Base-by-base conservation (phyloP, 2,888 invertebrate genomes). In the Protodeltote pygarga region DNA sequence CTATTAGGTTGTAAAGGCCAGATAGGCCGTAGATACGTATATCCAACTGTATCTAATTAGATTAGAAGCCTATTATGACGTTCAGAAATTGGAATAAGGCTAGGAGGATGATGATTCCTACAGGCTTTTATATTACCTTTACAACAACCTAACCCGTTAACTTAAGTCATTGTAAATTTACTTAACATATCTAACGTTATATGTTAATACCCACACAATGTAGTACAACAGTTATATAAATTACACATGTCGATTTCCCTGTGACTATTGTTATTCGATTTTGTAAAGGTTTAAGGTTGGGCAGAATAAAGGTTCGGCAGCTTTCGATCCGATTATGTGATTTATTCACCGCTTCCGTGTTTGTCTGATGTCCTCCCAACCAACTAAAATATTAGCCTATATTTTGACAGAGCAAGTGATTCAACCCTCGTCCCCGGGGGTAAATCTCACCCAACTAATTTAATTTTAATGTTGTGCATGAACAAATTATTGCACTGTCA, bases 401-500 rank as follows among this genome's bases (percentile, higher is more conserved):
- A 85, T 89, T 87, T 84, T 87, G 85, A 87, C 85, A 85, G 76
- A 66, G 68, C 70, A 79, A 80, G 77, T 78, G 79, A 80, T 82
- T 75, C 77, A 70, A 78, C 83, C 83, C 81, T 80, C 78, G 52
- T 58, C 71, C 72, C 67, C 50, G 54, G 70, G 73, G 80, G 79
- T 73, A 77, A 80, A 83, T 85, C 83, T 80, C 82, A 68, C 80
- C 76, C 69, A 69, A 81, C 83, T 87, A 87, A 88, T 87, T 87
- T 86, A 75, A 85, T 87, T 89, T 87, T 87, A 87, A 86, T 89
- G 82, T 88, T 81, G 85, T 85, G 81, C 85, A 87, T 89, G 87
- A 88, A 86, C 87, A 83, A 85, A 90, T 90, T 90, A 90, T 81
- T 86, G 89, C 89, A 79, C 70, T 86, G 86, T 90, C 89, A 89